phyloP scores from a whole-genome alignment of 2,113 vertebrate genomes.

The Grantiella picta region DNA sequence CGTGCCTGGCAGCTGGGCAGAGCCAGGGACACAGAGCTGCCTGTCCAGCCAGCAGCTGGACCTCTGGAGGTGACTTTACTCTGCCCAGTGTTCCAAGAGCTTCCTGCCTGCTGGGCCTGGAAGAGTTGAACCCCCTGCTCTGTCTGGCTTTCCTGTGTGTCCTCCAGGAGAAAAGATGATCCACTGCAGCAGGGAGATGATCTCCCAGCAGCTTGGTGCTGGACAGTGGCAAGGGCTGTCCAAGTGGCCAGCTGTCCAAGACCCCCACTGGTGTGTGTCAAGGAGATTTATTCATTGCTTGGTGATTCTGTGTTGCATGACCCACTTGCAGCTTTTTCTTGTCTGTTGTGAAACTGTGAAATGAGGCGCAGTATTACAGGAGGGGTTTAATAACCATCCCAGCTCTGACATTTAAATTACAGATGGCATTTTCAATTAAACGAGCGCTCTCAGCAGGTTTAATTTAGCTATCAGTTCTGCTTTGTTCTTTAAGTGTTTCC shows the following conservation, averaged over 20 bases:
- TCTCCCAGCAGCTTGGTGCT: background rate
- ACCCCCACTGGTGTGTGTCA: background rate
- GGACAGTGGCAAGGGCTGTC: background rate
- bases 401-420: constrained; percentile 79
- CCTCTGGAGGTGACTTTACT: background rate
- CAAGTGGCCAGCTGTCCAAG: too few species aligned
- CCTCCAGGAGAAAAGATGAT: background rate
- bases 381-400: constrained; percentile 59
- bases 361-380: constrained; percentile 67
- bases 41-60: background rate
- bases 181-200: background rate
- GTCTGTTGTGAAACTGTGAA: constrained; percentile 75
- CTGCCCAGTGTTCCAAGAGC: background rate
- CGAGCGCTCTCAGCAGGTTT: constrained; percentile 69
- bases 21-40: background rate
- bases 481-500: constrained; percentile 73
- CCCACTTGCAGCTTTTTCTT: constrained; percentile 58
- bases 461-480: constrained; percentile 77
- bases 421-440: constrained; percentile 81
- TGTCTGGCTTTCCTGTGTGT: background rate
- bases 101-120: background rate
- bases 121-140: background rate
- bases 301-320: background rate
- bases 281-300: constrained; percentile 20
- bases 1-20: background rate